Percentiles rank a stretch among this genome's conserved stretches.
phyloP scores from a whole-genome alignment of 2,888 invertebrate species.

The Ennomos quercinarius region DNA sequence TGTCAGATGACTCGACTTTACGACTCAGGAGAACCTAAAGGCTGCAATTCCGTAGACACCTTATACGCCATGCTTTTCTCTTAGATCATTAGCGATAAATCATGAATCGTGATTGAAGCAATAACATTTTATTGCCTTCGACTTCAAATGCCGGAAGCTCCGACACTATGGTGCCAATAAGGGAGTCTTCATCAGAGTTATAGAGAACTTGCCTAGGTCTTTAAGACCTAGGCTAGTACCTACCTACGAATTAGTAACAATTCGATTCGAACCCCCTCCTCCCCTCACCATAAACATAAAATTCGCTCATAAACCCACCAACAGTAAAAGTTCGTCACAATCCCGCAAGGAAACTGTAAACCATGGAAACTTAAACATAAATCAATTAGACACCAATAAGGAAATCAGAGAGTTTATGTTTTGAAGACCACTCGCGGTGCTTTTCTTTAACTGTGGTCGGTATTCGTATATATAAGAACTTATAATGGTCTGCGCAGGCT shows the following conservation, averaged over 20 bases:
- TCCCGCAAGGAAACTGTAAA: slow-evolving; percentile 45
- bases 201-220: slow-evolving; percentile 41
- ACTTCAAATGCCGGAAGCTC: slow-evolving; percentile 51
- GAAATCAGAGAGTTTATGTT: slow-evolving; percentile 52
- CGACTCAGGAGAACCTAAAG: background rate
- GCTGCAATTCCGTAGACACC: slow-evolving; percentile 7
- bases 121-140: slow-evolving; percentile 50
- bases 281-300: slow-evolving; percentile 42
- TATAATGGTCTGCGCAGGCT: background rate
- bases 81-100: slow-evolving; percentile 47
- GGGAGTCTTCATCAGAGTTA: slow-evolving; percentile 39
- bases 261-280: slow-evolving; percentile 12
- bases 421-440: slow-evolving; percentile 27
- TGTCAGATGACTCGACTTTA: background rate
- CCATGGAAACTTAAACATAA: slow-evolving; percentile 41
- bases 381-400: slow-evolving; percentile 55
- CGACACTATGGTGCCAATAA: slow-evolving; percentile 46
- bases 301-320: slow-evolving; percentile 52
- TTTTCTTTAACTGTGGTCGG: slow-evolving; percentile 13
- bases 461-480: slow-evolving; percentile 6
- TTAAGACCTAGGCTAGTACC: no score
- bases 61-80: slow-evolving; percentile 26
- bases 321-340: slow-evolving; percentile 54
- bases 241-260: slow-evolving; percentile 7
- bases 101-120: slow-evolving; percentile 48